A percentile compares a stretch with the other conserved stretches of the same genome.
These are phyloP conservation scores for Conchocele bisecta DNA, from an alignment of 2,888 invertebrate species.

Conservation along the genomic window DNA sequence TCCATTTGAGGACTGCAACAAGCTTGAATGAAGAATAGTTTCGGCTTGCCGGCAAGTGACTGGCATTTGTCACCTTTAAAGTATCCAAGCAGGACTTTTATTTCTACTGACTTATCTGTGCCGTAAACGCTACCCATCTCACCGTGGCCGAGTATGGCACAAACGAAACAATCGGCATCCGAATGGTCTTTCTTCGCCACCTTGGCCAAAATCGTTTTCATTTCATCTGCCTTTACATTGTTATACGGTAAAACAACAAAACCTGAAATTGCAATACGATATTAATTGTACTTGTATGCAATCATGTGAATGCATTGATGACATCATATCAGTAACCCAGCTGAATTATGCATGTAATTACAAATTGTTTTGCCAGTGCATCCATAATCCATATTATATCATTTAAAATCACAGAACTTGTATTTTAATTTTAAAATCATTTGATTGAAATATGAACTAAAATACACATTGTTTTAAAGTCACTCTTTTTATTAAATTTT, in stretches of 20 bases:
- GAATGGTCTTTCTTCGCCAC: conserved; percentile 43
- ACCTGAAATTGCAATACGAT: conserved; percentile 17
- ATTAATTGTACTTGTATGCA: no score
- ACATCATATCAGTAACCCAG: no score
- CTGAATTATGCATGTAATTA: no score
- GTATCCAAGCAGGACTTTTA: conserved; percentile 27
- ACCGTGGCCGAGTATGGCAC: conserved; percentile 60
- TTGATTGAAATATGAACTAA: no score
- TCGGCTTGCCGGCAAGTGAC: conserved; percentile 58
- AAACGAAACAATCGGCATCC: conserved; percentile 55
- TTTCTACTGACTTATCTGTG: conserved; percentile 43
- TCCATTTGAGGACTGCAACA: conserved; percentile 56
- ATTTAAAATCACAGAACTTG: no score
- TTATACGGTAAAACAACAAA: conserved; percentile 25
- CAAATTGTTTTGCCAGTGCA: no score
- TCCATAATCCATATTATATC: no score
- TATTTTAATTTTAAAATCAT: no score
- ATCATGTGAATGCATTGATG: no score
- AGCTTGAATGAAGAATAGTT: conserved; percentile 64
- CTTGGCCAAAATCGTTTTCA: conserved; percentile 24
- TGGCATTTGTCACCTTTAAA: conserved; percentile 55
- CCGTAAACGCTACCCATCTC: conserved; percentile 55
- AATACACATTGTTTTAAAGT: no score
- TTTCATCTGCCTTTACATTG: conserved; percentile 21
- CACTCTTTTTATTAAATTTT: no score